Conservation (phyloP, 2,797 vertebrate species). For the Ceryle rudis region DNA sequence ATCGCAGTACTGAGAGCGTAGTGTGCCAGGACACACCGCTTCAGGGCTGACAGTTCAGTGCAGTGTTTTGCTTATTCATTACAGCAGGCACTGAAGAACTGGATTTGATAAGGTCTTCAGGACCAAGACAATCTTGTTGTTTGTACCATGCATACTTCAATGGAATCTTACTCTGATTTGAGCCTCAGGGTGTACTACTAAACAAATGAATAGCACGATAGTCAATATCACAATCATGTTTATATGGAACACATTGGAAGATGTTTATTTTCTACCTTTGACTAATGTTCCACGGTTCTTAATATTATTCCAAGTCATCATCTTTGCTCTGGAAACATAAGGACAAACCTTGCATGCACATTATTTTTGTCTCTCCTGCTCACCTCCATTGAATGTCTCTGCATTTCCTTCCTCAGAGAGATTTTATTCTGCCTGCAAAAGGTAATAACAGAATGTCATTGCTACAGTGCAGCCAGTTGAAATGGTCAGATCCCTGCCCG, state of each 20-base stretch:
- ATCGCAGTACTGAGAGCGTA: not conserved
- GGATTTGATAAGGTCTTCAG: not conserved
- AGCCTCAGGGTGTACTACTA: not conserved
- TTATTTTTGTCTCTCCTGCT: not conserved
- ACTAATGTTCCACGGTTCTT: not conserved
- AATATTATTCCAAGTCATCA: not conserved
- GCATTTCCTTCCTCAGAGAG: constrained; percentile 8
- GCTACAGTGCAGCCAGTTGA: not conserved
- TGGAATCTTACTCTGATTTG: not conserved
- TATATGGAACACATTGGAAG: not conserved
- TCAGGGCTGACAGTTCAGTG: not conserved
- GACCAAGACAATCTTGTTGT: not conserved
- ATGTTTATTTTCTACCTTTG: constrained; percentile 25
- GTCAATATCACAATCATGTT: not conserved
- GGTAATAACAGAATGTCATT: not conserved
- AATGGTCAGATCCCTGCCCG: not conserved
- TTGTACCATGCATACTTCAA: not conserved
- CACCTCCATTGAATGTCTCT: not conserved
- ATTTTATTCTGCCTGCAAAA: constrained; percentile 45
- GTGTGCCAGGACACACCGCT: not conserved
- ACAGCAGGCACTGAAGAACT: not conserved
- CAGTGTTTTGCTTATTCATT: not conserved
- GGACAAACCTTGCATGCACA: not conserved
- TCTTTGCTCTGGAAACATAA: not conserved
- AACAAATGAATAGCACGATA: not conserved